Conservation (phyloP, 2,797 vertebrate genomes). For the Dromococcyx pavoninus region DNA sequence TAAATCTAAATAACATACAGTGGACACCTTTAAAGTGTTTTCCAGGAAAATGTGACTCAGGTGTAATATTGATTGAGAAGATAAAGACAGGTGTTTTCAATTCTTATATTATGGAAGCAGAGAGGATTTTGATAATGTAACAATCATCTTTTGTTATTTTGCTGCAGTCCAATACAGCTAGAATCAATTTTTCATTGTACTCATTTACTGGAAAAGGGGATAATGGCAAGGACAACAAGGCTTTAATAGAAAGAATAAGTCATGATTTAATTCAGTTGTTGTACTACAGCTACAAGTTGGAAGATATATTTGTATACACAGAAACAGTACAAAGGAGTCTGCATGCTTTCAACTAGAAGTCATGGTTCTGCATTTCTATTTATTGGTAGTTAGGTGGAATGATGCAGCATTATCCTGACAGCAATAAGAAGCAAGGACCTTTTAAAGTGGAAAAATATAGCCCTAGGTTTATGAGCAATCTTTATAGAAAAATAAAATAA, state of each 20-base stretch:
- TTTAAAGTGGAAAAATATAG: constrained; percentile 21
- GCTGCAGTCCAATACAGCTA: constrained; percentile 50
- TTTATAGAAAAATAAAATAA: constrained; percentile 46
- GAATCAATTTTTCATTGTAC: constrained; percentile 71
- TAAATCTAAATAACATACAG: constrained; percentile 69
- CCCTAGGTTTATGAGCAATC: constrained; percentile 32
- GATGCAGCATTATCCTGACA: constrained; percentile 57
- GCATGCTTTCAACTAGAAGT: constrained; percentile 40
- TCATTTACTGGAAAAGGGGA: constrained; percentile 63
- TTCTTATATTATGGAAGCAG: constrained; percentile 66
- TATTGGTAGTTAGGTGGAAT: constrained; percentile 50
- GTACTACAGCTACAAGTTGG: constrained; percentile 31
- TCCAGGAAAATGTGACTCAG: constrained; percentile 65
- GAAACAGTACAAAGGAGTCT: constrained; percentile 30
- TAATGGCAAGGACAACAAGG: constrained; percentile 49
- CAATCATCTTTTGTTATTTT: constrained; percentile 67
- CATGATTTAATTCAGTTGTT: constrained; percentile 60
- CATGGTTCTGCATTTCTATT: constrained; percentile 53
- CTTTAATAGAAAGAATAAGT: constrained; percentile 68
- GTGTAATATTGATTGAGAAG: constrained; percentile 68
- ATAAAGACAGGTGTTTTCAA: constrained; percentile 62
- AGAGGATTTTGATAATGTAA: constrained; percentile 70
- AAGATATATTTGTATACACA: constrained; percentile 30
- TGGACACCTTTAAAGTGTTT: constrained; percentile 66
- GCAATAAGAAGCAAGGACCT: constrained; percentile 31